Evolutionary conservation across 1,140 invertebrate genomes (phyloP).

Genomic region (Trichoplusia ni): DNA sequence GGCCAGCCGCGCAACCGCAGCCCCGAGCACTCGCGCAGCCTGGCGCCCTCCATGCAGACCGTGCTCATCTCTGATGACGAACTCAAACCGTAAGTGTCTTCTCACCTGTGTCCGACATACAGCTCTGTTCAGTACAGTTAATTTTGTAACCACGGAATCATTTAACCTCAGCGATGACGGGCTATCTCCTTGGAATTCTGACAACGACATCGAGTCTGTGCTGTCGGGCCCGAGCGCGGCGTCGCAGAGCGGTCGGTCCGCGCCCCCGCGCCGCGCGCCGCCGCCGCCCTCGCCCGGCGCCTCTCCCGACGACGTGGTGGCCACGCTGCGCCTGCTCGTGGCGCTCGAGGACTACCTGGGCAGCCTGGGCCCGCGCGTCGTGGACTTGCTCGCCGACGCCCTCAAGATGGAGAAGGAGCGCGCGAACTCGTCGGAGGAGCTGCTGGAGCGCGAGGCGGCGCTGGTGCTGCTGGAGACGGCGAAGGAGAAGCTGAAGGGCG

Average conservation of each 20-base stretch:
- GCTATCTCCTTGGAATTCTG: slow-evolving; percentile 68
- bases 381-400: slow-evolving; percentile 87
- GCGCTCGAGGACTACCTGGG: slow-evolving; percentile 91
- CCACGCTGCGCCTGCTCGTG: slow-evolving; percentile 87
- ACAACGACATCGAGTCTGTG: slow-evolving; percentile 53
- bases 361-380: slow-evolving; percentile 89
- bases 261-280: slow-evolving; percentile 38
- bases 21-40: slow-evolving; percentile 42
- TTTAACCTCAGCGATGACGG: slow-evolving; percentile 47
- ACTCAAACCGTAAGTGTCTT: slow-evolving; percentile 56
- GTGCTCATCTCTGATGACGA: slow-evolving; percentile 70
- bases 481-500: slow-evolving; percentile 92
- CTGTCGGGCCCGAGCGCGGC: slow-evolving; percentile 46
- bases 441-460: slow-evolving; percentile 86
- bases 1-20: slow-evolving; percentile 44
- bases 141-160: not conserved
- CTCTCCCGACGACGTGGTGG: slow-evolving; percentile 84
- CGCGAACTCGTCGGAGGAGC: slow-evolving; percentile 87
- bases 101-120: not conserved
- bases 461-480: slow-evolving; percentile 90
- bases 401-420: slow-evolving; percentile 88
- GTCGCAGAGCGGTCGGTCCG: slow-evolving; percentile 17
- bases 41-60: slow-evolving; percentile 48
- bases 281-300: slow-evolving; percentile 25
- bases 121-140: too few relatives aligned